Conservation (phyloP, 2,113 vertebrate genomes). For the Clinocottus analis region DNA sequence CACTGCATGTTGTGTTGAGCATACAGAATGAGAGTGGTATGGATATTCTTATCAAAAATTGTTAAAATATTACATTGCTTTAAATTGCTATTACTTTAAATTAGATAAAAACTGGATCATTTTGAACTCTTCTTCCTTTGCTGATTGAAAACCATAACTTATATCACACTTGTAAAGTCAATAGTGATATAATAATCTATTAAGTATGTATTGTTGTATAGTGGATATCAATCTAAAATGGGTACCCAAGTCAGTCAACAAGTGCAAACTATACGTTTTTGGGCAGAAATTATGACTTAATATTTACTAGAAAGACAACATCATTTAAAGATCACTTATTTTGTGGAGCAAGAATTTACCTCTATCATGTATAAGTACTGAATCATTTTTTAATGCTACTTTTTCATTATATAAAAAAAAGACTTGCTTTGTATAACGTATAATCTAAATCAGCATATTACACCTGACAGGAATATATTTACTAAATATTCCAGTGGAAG, state of each 20-base stretch:
- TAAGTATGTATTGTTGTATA: background rate
- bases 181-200: slow-evolving; percentile 1
- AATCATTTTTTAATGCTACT: background rate
- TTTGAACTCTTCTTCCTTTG: background rate
- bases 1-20: background rate
- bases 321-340: background rate
- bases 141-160: slow-evolving; percentile 19
- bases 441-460: background rate
- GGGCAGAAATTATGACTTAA: background rate
- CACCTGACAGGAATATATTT: background rate
- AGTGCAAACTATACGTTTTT: background rate
- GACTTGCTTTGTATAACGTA: background rate
- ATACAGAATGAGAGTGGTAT: background rate
- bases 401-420: background rate
- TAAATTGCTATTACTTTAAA: background rate
- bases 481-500: background rate
- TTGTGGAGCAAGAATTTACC: no score
- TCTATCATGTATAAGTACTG: no score
- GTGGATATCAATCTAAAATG: background rate
- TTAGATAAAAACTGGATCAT: background rate
- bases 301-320: background rate
- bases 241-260: background rate
- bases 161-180: slow-evolving; percentile 41
- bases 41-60: background rate
- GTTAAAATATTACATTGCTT: background rate